These are phyloP conservation scores for Amblyjoppa proteus DNA, from an alignment of 2,888 invertebrate genomes.

Conservation along the genomic window DNA sequence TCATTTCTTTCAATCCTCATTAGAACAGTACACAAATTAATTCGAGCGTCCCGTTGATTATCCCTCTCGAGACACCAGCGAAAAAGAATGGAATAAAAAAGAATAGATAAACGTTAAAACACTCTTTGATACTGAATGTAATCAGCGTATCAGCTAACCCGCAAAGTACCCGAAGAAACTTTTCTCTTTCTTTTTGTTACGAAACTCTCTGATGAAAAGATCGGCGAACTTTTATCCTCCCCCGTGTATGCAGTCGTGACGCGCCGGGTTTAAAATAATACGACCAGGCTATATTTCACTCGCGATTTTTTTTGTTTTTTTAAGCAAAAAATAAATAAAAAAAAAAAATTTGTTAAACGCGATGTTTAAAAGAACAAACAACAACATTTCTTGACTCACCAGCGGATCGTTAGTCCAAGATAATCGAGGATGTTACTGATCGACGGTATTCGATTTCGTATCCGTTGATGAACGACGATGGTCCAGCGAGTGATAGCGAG, in stretches of 20 bases:
- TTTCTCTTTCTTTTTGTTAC: conserved; percentile 12
- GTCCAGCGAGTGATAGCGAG: conserved; percentile 22
- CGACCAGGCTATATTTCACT: conserved; percentile 15
- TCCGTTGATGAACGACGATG: conserved; percentile 34
- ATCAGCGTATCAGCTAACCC: conserved; percentile 32
- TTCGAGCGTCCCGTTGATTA: background rate
- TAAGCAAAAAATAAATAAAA: too few species aligned
- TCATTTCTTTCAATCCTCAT: background rate
- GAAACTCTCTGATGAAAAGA: conserved; percentile 10
- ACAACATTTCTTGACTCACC: conserved; percentile 51
- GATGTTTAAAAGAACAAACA: background rate
- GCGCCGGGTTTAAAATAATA: background rate
- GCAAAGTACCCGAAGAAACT: conserved; percentile 36
- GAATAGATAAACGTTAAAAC: conserved; percentile 17
- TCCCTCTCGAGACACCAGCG: background rate
- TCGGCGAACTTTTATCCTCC: conserved; percentile 39
- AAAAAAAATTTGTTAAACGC: conserved; percentile 12
- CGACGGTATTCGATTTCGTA: conserved; percentile 35
- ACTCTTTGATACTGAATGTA: conserved; percentile 41
- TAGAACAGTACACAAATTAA: background rate
- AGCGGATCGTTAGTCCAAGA: conserved; percentile 60
- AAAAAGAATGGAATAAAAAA: conserved; percentile 18
- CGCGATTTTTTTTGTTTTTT: background rate
- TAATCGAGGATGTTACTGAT: conserved; percentile 44
- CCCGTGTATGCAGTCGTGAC: background rate